phyloP scores from a whole-genome alignment of 1,140 invertebrate species.

The Sinella curviseta region DNA sequence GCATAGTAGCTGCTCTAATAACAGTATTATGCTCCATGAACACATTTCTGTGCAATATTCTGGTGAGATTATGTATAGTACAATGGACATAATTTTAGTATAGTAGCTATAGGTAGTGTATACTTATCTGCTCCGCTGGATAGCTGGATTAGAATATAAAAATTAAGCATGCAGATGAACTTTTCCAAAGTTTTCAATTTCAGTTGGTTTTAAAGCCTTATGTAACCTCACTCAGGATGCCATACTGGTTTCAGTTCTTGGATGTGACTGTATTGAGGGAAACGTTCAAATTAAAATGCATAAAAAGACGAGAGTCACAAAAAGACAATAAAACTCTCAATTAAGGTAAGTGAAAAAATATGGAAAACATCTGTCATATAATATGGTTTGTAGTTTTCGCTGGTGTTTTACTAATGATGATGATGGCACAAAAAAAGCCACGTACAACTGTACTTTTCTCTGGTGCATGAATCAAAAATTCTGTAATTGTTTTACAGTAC shows the following conservation, averaged over 20 bases:
- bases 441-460: no score
- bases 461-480: no score
- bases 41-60: neutral
- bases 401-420: no score
- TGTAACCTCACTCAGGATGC: neutral
- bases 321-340: constrained; percentile 12
- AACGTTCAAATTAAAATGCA: neutral
- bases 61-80: neutral
- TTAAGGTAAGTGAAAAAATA: constrained; percentile 24
- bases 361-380: constrained; percentile 21
- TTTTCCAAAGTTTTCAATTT: neutral
- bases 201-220: neutral
- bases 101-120: no score
- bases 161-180: constrained; percentile 14
- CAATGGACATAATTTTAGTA: neutral
- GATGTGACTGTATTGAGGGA: no score
- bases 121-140: no score
- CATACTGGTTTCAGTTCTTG: neutral
- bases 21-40: no score
- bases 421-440: no score
- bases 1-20: neutral
- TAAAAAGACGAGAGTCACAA: neutral
- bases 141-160: neutral
- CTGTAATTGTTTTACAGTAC: no score
- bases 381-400: no score